Base-by-base conservation (phyloP, 2,797 vertebrate species). In the Eleutherodactylus coqui region DNA sequence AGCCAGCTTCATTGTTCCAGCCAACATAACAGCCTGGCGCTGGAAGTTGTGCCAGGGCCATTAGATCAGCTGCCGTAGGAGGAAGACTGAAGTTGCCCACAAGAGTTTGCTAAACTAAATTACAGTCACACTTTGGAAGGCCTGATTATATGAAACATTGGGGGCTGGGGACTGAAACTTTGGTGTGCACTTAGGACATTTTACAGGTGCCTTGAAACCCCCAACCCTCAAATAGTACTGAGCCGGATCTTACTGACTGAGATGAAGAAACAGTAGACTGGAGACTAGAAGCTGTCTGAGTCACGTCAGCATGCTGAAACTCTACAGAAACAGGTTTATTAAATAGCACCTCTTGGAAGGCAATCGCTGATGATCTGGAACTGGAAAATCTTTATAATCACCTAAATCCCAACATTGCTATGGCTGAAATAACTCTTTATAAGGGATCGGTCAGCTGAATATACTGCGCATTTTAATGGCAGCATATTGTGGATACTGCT, bases 1-100 rank as follows among this genome's bases (percentile, higher is more conserved):
- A 80, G 78, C 60, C 36, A 47, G 38, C 10, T 67, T 58, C 78
- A 80, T 80, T 80, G 78, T 80, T 64, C 16, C 58, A 24, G 43
- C n/a, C 38, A 38, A 45, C 77, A 45, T 24, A 79, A 62, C 58
- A 80, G 41, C 55, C 41, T 64, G 58, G 41, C 24, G 78, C 41
- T 64, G 43, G 41, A 43, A 62, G 38, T 17, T 64, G 27, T 64
- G 78, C 78, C 58, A 45, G 78, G 55, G 78, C 58, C 78, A 64
- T 47, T 19, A 45, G 38, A 32, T 60, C 53, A 27, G 51, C 77
- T 27, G 55, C 55, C 21, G 49, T 76, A 76, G 55, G 34, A 58
- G 34, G 72, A n/a, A 69, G 45, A 43, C 36, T 13, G 14, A 82
- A 36, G 1, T 32, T 38, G 49, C 34, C 21, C 16, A 21, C 47